These are phyloP conservation scores for Tetragonisca angustula DNA, from an alignment of 2,888 invertebrate species.

Conservation along the genomic window DNA sequence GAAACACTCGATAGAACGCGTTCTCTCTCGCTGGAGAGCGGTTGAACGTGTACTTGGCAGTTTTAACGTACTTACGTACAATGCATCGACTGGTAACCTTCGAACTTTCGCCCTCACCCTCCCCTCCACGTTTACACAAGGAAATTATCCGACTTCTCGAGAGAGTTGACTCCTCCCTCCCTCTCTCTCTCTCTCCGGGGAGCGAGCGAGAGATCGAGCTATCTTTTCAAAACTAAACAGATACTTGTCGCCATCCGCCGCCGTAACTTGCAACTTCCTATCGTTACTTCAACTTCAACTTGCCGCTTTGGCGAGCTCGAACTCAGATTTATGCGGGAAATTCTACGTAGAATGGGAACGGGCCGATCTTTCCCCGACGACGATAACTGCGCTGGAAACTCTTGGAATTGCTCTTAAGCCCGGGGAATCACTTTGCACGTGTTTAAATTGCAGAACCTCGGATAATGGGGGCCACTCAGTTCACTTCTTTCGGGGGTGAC, in stretches of 20 bases:
- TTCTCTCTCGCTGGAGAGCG: not conserved
- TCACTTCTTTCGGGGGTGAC: not conserved
- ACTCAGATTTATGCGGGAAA: conserved; percentile 3
- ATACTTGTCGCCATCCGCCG: not conserved
- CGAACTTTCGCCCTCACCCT: not conserved
- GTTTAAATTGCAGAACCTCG: not conserved
- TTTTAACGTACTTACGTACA: not conserved
- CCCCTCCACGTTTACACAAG: not conserved
- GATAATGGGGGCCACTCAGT: not conserved
- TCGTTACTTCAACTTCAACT: not conserved
- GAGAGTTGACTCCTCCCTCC: not conserved
- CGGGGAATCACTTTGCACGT: not conserved
- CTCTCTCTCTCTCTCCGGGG: too few relatives aligned
- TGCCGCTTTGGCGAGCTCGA: not conserved
- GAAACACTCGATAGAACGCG: not conserved
- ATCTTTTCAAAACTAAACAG: not conserved
- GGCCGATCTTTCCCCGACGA: not conserved
- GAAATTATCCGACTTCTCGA: not conserved
- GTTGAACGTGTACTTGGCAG: not conserved
- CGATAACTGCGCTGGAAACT: not conserved
- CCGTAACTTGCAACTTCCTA: not conserved
- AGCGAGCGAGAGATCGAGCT: not conserved
- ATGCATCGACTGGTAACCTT: not conserved
- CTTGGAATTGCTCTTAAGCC: not conserved
- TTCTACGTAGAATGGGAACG: not conserved